Evolutionary conservation across 2,797 vertebrate species (phyloP).

Genomic region (Moxostoma hubbsi): DNA sequence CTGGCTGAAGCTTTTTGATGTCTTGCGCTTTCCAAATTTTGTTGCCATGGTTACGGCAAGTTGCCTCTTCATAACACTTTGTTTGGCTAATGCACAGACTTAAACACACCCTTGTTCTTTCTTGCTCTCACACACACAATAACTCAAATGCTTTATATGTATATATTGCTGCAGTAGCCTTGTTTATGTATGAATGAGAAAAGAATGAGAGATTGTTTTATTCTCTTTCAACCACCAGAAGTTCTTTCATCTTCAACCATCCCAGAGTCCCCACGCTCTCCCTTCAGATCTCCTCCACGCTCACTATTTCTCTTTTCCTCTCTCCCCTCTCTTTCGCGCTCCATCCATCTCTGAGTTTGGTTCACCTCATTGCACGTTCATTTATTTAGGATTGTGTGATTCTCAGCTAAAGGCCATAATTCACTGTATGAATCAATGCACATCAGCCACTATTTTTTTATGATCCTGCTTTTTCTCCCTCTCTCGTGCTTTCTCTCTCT

Average conservation of each 20-base stretch:
- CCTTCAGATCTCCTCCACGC: too few species aligned
- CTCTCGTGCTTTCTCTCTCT: conserved; percentile 21
- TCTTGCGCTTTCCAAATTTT: conserved; percentile 56
- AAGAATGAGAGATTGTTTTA: conserved; percentile 42
- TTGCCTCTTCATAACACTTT: conserved; percentile 68
- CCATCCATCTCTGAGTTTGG: conserved; percentile 1
- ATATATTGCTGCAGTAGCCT: conserved; percentile 21
- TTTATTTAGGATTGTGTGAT: conserved; percentile 35
- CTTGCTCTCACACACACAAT: conserved; percentile 8
- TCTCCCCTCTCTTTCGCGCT: conserved; percentile 15
- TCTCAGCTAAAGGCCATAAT: conserved; percentile 17
- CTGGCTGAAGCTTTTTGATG: too few species aligned
- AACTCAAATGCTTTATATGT: conserved; percentile 2
- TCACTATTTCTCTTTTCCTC: too few species aligned
- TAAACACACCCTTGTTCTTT: conserved; percentile 29
- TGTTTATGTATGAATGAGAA: conserved; percentile 48
- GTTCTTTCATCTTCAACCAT: conserved; percentile 47
- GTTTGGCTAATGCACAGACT: conserved; percentile 38
- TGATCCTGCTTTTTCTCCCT: conserved; percentile 9
- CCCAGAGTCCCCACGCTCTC: neutral
- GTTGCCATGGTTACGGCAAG: conserved; percentile 72
- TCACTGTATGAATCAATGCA: conserved; percentile 40
- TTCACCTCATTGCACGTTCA: conserved; percentile 21
- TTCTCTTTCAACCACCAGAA: conserved; percentile 56
- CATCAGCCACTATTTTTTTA: conserved; percentile 3